Conservation (phyloP, 23 tunicate genomes). For the Clavelina lepadiformis region DNA sequence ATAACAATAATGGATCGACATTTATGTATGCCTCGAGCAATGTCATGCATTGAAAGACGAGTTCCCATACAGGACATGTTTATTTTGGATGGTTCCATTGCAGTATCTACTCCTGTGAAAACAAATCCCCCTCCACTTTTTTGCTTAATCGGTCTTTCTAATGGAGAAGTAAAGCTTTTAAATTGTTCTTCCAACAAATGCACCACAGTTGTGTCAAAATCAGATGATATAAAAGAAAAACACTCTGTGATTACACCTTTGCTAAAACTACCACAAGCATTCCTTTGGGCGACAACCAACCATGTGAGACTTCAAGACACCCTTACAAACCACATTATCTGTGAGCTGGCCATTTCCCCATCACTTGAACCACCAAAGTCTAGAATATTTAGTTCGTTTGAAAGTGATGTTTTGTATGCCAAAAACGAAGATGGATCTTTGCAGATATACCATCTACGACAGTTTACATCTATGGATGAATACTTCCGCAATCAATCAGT, state of each 20-base stretch:
- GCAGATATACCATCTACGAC: constrained; percentile 22
- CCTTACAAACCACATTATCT: constrained; percentile 20
- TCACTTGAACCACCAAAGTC: constrained; percentile 28
- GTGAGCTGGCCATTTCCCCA: constrained; percentile 31
- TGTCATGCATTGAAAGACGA: not conserved
- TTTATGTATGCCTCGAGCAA: constrained; percentile 34
- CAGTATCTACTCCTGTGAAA: not conserved
- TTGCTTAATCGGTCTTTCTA: constrained; percentile 6
- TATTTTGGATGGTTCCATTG: constrained; percentile 26
- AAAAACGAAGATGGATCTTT: constrained; percentile 36
- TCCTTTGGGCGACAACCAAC: constrained; percentile 3
- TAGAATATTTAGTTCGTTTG: constrained; percentile 18
- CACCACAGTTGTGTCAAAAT: not conserved
- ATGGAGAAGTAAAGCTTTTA: constrained; percentile 45
- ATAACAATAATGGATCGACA: constrained; percentile 61
- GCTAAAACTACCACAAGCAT: constrained; percentile 9
- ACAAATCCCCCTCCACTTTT: constrained; percentile 27
- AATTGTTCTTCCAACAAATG: constrained; percentile 24
- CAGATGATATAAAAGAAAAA: not conserved
- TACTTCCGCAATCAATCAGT: not conserved
- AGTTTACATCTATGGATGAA: constrained; percentile 32
- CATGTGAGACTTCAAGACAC: constrained; percentile 12
- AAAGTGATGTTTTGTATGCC: constrained; percentile 37
- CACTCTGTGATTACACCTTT: constrained; percentile 2
- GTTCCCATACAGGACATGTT: constrained; percentile 16